These are phyloP conservation scores for Adineta ricciae DNA, from an alignment of 2,888 invertebrate species.

Conservation along the genomic window DNA sequence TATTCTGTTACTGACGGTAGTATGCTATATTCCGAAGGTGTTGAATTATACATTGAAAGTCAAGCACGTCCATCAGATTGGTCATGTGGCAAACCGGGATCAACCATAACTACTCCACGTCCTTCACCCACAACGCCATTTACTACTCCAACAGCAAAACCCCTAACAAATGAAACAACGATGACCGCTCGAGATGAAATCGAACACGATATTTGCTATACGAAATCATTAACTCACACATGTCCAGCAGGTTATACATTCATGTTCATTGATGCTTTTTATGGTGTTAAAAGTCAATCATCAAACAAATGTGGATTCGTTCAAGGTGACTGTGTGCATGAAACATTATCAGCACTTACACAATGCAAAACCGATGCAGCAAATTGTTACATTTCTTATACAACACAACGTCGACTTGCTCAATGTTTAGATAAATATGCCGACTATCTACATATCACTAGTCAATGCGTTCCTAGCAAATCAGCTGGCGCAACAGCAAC, in stretches of 20 bases:
- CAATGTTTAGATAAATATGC: constrained; percentile 19
- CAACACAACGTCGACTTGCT: not conserved
- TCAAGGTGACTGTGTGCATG: not conserved
- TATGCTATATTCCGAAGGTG: not conserved
- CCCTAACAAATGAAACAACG: not conserved
- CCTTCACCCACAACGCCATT: not conserved
- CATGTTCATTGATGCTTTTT: not conserved
- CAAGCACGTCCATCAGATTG: not conserved
- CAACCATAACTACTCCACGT: not conserved
- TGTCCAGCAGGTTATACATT: not conserved
- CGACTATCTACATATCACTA: constrained; percentile 25
- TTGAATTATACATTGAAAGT: not conserved
- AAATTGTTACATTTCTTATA: not conserved
- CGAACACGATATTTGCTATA: not conserved
- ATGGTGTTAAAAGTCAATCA: not conserved
- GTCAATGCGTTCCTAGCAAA: constrained; percentile 26
- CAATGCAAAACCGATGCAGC: not conserved
- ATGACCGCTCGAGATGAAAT: not conserved
- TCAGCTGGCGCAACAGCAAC: not conserved
- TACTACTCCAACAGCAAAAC: not conserved
- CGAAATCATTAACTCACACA: not conserved
- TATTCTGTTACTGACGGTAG: not conserved
- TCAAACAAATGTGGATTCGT: not conserved
- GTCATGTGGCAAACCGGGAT: not conserved
- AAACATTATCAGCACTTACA: not conserved